These are phyloP conservation scores for Tachysurus vachellii DNA, from an alignment of 2,113 vertebrate species.

Conservation along the genomic window DNA sequence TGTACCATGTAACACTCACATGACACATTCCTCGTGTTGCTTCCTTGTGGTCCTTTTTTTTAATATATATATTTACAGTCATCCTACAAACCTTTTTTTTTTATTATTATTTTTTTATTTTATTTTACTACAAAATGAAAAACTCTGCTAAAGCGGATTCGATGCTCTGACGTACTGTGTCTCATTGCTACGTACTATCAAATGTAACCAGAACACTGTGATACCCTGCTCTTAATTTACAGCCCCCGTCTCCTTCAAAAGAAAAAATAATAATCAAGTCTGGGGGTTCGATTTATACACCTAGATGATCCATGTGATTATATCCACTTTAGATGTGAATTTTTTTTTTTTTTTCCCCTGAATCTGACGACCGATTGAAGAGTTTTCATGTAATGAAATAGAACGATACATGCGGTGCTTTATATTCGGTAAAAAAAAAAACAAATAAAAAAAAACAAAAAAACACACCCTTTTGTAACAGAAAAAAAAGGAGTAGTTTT, in stretches of 20 bases:
- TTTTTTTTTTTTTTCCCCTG: neutral
- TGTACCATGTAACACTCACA: constrained; percentile 3
- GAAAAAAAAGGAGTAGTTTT: constrained; percentile 18
- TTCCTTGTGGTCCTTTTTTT: neutral
- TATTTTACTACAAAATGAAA: neutral
- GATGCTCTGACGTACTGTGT: constrained; percentile 37
- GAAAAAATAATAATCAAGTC: neutral
- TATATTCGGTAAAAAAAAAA: constrained; percentile 39
- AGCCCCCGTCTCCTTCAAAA: neutral
- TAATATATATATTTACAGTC: neutral
- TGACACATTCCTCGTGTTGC: neutral
- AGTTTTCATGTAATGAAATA: neutral
- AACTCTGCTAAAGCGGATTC: constrained; percentile 8
- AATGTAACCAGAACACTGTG: constrained; percentile 58
- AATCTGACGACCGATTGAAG: constrained; percentile 41
- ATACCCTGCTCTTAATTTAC: constrained; percentile 47
- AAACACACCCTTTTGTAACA: constrained; percentile 52
- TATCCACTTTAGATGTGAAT: constrained; percentile 23
- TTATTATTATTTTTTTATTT: neutral
- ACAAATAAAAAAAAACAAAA: constrained; percentile 28
- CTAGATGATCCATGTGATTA: neutral
- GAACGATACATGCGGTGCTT: constrained; percentile 56
- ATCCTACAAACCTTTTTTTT: neutral
- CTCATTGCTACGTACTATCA: constrained; percentile 45
- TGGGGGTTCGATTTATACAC: constrained; percentile 27